These are phyloP conservation scores for Typhlichthys subterraneus DNA, from an alignment of 2,797 vertebrate species.

Conservation along the genomic window DNA sequence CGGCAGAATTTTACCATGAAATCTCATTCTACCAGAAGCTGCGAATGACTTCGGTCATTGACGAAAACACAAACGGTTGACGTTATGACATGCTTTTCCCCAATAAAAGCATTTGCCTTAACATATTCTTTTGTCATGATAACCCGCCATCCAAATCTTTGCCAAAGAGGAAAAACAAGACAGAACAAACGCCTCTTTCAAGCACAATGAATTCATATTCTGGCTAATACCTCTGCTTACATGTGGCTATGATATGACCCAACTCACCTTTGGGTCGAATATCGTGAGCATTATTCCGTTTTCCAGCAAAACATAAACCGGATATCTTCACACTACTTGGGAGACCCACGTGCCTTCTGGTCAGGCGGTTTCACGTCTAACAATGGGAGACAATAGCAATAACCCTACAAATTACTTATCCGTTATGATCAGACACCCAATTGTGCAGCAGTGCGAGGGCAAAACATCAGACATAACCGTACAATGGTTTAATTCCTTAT, in stretches of 20 bases:
- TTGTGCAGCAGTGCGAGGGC: rapidly evolving
- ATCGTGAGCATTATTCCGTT: slow-evolving; percentile 11
- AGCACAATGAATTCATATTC: neutral
- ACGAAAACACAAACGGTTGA: slow-evolving; percentile 2
- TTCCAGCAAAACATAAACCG: slow-evolving; percentile 49
- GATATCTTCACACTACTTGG: slow-evolving; percentile 57
- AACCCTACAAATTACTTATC: neutral
- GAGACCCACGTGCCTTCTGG: slow-evolving; percentile 72
- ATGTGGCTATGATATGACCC: slow-evolving; percentile 4
- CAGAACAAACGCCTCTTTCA: neutral
- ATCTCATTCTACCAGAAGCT: neutral
- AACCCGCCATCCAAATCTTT: neutral
- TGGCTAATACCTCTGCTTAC: slow-evolving; percentile 27
- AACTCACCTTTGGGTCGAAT: slow-evolving; percentile 32
- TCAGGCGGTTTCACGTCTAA: slow-evolving; percentile 48
- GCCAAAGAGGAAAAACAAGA: too few relatives aligned
- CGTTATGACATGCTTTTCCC: neutral
- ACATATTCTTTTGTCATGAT: slow-evolving; percentile 20
- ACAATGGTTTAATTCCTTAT: neutral
- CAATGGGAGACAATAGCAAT: slow-evolving; percentile 37
- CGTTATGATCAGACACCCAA: too few relatives aligned
- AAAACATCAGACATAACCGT: neutral
- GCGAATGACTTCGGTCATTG: neutral
- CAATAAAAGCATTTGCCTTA: neutral
- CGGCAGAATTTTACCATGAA: neutral